Base-by-base conservation (phyloP, 2,888 invertebrate species). In the Tolmerus cingulatus region DNA sequence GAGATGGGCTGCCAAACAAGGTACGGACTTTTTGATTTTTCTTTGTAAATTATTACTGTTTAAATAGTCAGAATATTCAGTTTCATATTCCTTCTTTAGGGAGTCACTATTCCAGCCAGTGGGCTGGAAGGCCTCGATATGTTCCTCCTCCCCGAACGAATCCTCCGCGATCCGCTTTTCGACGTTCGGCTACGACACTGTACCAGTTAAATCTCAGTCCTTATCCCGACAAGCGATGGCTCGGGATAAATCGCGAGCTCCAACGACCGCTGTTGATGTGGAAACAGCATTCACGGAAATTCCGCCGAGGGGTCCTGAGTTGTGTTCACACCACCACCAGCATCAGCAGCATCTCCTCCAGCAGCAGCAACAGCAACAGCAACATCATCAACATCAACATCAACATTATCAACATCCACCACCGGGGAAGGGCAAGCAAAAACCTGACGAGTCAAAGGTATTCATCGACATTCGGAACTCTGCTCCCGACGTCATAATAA, bases 401-500 rank as follows among this genome's bases (percentile, higher is more conserved):
- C 86, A 86, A 12, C 74, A 86, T 23, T 55, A 77, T 51, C 76
- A 86, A 46, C 76, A 86, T 5, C 55, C 76, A n/a, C n/a, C 40
- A 34, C 14, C 19, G 40, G 86, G 27, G 30, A 87, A 76, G 23
- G 79, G 27, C 5, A 89, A 90, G 86, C 90, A 89, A 19, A 91
- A 91, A 89, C 88, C 89, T 88, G 91, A 93, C 89, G 92, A 92
- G 90, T 91, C 92, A 88, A 93, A 96, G 82, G 96, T 96, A 77
- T 96, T 96, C 93, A 96, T 97, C 93, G 95, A 97, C 91, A 97
- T 97, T 87, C 97, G 97, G 87, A 96, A 97, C 91, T 97, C 97
- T 87, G 97, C 97, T 1, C 97, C 97, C 81, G 97, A 97, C 92
- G 97, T 97, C 90, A 97, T 97, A 91, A 97, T 97, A 90, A 96